These are phyloP conservation scores for Elachura formosa DNA, from an alignment of 2,113 vertebrate genomes.

Conservation along the genomic window DNA sequence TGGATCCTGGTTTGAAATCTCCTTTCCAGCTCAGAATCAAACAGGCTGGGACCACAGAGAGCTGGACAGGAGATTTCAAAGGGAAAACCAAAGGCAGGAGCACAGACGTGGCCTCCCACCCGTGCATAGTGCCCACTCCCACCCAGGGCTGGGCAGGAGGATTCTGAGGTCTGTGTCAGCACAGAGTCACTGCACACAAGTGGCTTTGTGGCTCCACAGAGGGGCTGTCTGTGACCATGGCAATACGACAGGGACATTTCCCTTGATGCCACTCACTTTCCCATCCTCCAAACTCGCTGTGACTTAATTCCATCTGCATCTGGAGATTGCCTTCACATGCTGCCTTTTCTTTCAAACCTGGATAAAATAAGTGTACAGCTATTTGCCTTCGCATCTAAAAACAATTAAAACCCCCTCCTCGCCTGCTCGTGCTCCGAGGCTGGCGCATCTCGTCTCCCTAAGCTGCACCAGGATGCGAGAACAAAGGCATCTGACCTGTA, in stretches of 20 bases:
- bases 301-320: neutral
- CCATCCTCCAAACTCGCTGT: neutral
- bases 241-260: neutral
- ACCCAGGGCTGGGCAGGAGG: neutral
- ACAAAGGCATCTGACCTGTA: constrained; percentile 69
- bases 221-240: constrained; percentile 17
- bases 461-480: constrained; percentile 31
- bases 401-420: neutral
- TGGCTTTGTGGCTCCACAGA: neutral
- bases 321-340: neutral
- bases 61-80: neutral
- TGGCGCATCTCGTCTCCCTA: constrained; percentile 44
- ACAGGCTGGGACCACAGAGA: neutral
- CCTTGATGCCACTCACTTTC: neutral
- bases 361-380: neutral
- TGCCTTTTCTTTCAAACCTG: constrained; percentile 13
- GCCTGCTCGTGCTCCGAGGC: neutral
- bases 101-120: neutral
- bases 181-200: neutral
- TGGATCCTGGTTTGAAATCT: constrained; percentile 48
- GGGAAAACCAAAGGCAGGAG: neutral
- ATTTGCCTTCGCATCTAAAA: neutral
- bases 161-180: fast-evolving
- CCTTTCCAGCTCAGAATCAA: neutral
- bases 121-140: neutral